A percentile compares a stretch with the other conserved stretches of the same genome.
phyloP scores from a whole-genome alignment of 2,113 vertebrate species.

The Mirounga angustirostris region DNA sequence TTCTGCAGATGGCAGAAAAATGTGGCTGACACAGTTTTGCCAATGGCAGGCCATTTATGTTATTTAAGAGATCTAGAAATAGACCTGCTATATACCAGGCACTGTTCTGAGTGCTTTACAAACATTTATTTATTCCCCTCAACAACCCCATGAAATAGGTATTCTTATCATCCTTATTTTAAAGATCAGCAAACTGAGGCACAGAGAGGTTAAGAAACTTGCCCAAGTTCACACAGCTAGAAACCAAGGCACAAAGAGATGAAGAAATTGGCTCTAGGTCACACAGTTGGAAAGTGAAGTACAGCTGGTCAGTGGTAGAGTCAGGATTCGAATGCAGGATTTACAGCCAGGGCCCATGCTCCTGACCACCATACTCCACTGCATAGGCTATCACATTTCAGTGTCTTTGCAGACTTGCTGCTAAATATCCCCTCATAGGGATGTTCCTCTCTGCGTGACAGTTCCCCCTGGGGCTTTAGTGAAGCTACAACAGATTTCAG shows the following conservation, averaged over 20 bases:
- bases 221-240: background rate
- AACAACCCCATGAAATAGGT: background rate
- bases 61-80: background rate
- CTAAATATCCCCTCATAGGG: background rate
- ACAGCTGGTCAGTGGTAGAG: background rate
- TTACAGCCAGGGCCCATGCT: background rate
- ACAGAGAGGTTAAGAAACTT: constrained; percentile 9
- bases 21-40: background rate
- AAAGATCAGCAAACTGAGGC: background rate
- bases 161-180: background rate
- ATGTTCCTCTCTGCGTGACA: background rate
- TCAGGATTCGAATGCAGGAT: background rate
- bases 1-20: background rate
- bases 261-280: background rate
- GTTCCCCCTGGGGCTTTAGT: background rate
- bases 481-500: constrained; percentile 13
- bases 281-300: background rate
- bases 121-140: background rate
- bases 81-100: background rate
- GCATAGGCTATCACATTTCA: background rate
- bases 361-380: background rate
- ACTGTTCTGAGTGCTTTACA: background rate
- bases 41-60: background rate
- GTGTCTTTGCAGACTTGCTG: constrained; percentile 7
- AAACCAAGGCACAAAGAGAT: background rate